These are phyloP conservation scores for Oconnorella tubifera DNA, from an alignment of 2,888 invertebrate genomes.

Conservation along the genomic window DNA sequence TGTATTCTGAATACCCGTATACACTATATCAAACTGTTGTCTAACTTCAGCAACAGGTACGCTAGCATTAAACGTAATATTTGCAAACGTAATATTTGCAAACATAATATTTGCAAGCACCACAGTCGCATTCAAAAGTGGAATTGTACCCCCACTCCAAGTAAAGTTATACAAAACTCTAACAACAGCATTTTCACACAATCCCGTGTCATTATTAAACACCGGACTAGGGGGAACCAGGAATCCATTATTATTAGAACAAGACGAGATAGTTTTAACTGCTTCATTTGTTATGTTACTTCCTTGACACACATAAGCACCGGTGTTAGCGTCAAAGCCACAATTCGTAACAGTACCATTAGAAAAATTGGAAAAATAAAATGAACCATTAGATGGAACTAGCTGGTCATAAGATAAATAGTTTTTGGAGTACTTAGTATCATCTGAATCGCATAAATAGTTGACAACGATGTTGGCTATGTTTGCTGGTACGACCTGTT, in stretches of 20 bases:
- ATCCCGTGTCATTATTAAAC: constrained; percentile 6
- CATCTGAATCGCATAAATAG: constrained; percentile 36
- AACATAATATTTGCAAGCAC: no score
- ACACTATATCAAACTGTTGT: constrained; percentile 41
- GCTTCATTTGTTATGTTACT: neutral
- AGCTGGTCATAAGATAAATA: constrained; percentile 33
- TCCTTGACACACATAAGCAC: constrained; percentile 24
- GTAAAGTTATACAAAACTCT: constrained; percentile 45
- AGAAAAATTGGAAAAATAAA: constrained; percentile 11
- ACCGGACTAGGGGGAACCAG: constrained; percentile 38
- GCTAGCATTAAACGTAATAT: constrained; percentile 3
- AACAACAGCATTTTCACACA: constrained; percentile 45
- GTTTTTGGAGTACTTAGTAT: constrained; percentile 32
- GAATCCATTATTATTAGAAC: constrained; percentile 40
- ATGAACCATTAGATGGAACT: constrained; percentile 13
- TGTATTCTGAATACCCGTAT: constrained; percentile 28
- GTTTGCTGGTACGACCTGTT: neutral
- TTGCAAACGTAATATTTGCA: no score
- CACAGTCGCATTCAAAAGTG: constrained; percentile 41
- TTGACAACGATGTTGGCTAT: constrained; percentile 33
- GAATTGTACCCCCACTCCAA: constrained; percentile 42
- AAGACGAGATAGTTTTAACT: constrained; percentile 31
- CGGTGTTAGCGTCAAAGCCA: constrained; percentile 22
- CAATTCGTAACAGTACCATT: constrained; percentile 14
- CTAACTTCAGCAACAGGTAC: constrained; percentile 32